These are phyloP conservation scores for Psilopogon haemacephalus DNA, from an alignment of 2,113 vertebrate species.

Conservation along the genomic window DNA sequence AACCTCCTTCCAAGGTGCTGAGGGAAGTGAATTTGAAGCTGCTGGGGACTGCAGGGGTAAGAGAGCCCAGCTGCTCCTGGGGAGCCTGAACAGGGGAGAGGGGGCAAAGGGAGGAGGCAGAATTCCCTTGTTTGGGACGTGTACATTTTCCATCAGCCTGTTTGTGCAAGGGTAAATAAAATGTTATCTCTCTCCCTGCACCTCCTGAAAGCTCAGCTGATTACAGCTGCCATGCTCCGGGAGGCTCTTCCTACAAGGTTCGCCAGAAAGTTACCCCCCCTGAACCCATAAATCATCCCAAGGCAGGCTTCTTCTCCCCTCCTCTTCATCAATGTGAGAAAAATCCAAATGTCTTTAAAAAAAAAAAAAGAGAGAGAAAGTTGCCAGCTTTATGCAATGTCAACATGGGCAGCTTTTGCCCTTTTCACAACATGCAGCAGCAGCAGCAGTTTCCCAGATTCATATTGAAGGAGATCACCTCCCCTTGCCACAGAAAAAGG, in stretches of 20 bases:
- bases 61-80: slow-evolving; percentile 35
- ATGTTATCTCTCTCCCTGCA: not conserved
- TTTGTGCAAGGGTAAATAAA: slow-evolving; percentile 43
- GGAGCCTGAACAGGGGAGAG: not conserved
- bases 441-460: not conserved
- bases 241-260: slow-evolving; percentile 16
- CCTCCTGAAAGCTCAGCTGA: not conserved
- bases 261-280: slow-evolving; percentile 8
- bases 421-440: not conserved
- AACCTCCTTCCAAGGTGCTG: slow-evolving; percentile 53
- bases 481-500: not conserved
- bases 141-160: slow-evolving; percentile 36
- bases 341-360: not conserved
- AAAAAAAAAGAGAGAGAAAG: not conserved
- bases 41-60: slow-evolving; percentile 11
- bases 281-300: slow-evolving; percentile 14
- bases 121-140: not conserved
- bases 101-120: slow-evolving; percentile 35
- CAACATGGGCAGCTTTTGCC: not conserved
- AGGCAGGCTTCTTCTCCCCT: not conserved
- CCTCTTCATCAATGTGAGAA: not conserved
- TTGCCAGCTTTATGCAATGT: not conserved
- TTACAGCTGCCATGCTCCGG: slow-evolving; percentile 28
- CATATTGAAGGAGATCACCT: not conserved
- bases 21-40: slow-evolving; percentile 63